phyloP scores from a whole-genome alignment of 92 coral and sea anemone genomes.

The Metridium senile region DNA sequence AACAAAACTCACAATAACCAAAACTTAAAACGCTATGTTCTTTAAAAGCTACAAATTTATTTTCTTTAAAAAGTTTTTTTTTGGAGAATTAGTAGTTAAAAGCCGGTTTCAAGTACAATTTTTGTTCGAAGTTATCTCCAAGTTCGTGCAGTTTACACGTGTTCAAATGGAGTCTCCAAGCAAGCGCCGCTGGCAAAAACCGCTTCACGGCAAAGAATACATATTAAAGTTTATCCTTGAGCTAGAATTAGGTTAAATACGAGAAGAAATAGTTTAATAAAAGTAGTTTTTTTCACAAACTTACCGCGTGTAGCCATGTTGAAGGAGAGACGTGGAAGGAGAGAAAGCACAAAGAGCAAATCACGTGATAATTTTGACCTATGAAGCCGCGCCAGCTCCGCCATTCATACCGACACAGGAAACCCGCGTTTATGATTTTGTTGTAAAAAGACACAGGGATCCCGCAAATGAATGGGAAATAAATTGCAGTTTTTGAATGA shows the following conservation, averaged over 20 bases:
- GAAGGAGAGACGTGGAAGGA: slow-evolving; percentile 96
- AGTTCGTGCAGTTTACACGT: slow-evolving; percentile 19
- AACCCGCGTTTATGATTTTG: slow-evolving; percentile 6
- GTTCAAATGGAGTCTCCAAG: slow-evolving; percentile 1
- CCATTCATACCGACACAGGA: slow-evolving; percentile 21
- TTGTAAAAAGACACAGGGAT: background rate
- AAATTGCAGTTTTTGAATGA: no score
- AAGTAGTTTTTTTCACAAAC: background rate
- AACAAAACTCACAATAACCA: no score
- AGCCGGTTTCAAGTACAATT: slow-evolving; percentile 7
- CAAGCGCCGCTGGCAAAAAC: background rate
- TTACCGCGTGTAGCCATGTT: slow-evolving; percentile 99
- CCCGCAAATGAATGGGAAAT: background rate
- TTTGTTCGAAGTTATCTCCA: background rate
- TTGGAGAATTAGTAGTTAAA: background rate
- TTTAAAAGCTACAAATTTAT: no score
- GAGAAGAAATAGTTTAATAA: background rate
- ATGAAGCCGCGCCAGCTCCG: slow-evolving; percentile 34
- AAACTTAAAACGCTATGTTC: no score
- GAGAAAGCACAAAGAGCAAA: slow-evolving; percentile 60
- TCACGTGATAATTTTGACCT: slow-evolving; percentile 66
- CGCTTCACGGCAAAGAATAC: background rate
- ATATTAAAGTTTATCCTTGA: background rate
- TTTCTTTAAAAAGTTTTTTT: no score
- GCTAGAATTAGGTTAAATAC: background rate